Percentiles rank a stretch among this genome's conserved stretches.
phyloP scores from a whole-genome alignment of 1,140 invertebrate genomes.

The Latrodectus geometricus region DNA sequence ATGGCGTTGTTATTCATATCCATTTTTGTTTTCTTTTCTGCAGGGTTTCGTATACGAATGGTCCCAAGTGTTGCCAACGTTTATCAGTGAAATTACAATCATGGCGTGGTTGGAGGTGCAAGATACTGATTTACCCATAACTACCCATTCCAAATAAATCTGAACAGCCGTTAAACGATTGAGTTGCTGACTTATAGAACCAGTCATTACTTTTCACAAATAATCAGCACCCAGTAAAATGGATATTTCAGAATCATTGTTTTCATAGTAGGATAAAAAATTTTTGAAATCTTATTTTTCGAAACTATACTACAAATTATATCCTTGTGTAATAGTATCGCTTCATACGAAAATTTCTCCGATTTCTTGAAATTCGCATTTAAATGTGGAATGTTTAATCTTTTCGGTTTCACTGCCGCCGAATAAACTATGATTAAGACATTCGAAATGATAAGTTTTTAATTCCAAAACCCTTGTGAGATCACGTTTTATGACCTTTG shows the following conservation, averaged over 20 bases:
- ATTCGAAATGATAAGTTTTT: not conserved
- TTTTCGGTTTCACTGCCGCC: not conserved
- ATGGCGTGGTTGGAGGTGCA: not conserved
- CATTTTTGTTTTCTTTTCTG: not conserved
- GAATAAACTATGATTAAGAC: not conserved
- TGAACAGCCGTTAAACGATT: not conserved
- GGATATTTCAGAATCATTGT: too few species aligned
- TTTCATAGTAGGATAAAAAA: not conserved
- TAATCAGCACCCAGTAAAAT: not conserved
- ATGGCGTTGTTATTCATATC: not conserved
- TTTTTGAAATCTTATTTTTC: not conserved
- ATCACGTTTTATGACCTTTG: too few species aligned
- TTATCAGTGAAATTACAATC: not conserved
- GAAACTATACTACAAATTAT: too few species aligned
- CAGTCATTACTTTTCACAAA: not conserved
- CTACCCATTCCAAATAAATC: not conserved
- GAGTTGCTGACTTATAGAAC: not conserved
- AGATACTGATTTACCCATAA: not conserved
- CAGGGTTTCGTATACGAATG: not conserved
- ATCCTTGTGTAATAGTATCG: too few species aligned
- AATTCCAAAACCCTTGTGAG: not conserved
- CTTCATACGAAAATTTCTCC: too few species aligned
- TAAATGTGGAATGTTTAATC: not conserved
- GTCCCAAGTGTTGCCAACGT: not conserved
- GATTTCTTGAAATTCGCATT: too few species aligned